Base-by-base conservation (phyloP, 2,888 invertebrate genomes). In the Morpho deidamia region DNA sequence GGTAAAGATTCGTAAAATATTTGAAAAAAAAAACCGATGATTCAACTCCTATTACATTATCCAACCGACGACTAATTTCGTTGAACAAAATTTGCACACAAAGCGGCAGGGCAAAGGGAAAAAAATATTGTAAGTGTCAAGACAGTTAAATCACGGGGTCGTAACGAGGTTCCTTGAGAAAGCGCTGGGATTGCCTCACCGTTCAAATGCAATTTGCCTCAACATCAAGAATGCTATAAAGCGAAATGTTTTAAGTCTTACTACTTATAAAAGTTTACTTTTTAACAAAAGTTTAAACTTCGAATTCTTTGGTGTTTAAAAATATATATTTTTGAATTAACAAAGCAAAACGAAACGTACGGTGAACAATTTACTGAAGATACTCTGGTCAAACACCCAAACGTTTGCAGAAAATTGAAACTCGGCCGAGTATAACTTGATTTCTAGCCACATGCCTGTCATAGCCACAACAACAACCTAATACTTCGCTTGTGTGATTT, bases 341-440 rank as follows among this genome's bases (percentile, higher is more conserved):
- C 37, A 10, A 37, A 37, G 35, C 10, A 37, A 10, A 37, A 37
- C 35, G 35, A 37, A 37, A 37, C 5, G 35, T 10, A 11, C 11
- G 40, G 11, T 40, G n/a, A 40, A 40, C 40, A 40, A 11, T 12
- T 14, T 12, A 34, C 34, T 40, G 14, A 33, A 38, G 38, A 11
- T 50, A 7, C 11, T 14, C 9, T 8, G 43, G 43, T 44, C 37
- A 50, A 37, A 44, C 32, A 23, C 5, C 50, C 32, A 83, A 85
- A 78, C 64, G 72, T 74, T 76, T 78, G 81, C 76, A 76, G 81
- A 76, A 83, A 85, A 87, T 88, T 86, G 84, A 87, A 85, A 85
- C 68, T 68, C 83, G 82, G 72, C 85, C 78, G 76, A 82, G 84
- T 87, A 85, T 86, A 84, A 88, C 86, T 87, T 83, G 80, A 85